These are phyloP conservation scores for Coranthus polyacanthus DNA, from an alignment of 2,797 vertebrate species.

Conservation along the genomic window DNA sequence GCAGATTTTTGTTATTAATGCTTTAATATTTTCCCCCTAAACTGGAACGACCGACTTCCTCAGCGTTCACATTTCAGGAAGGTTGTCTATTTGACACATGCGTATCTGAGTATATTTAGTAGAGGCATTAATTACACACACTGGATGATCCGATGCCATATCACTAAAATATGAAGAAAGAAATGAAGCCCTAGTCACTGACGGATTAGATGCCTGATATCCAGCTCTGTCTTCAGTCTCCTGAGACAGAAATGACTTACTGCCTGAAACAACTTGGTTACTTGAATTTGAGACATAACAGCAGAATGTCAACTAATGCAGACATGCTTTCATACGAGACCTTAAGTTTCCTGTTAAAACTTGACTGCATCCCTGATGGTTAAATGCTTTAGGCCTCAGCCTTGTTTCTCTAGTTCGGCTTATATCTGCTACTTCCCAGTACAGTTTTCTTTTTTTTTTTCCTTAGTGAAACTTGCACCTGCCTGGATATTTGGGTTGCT, in stretches of 20 bases:
- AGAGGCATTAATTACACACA: slow-evolving; percentile 28
- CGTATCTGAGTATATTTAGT: not conserved
- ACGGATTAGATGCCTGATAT: not conserved
- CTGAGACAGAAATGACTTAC: not conserved
- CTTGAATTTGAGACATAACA: slow-evolving; percentile 51
- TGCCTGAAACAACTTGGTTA: slow-evolving; percentile 38
- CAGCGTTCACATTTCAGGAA: not conserved
- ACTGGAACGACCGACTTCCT: not conserved
- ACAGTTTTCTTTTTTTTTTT: not conserved
- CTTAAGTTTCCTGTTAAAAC: slow-evolving; percentile 80
- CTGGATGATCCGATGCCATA: slow-evolving; percentile 15
- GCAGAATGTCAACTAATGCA: slow-evolving; percentile 55
- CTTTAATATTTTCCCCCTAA: slow-evolving; percentile 10
- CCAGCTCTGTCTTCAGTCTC: too few species aligned
- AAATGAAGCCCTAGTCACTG: not conserved
- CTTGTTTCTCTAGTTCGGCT: slow-evolving; percentile 35
- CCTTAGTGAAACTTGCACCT: slow-evolving; percentile 32
- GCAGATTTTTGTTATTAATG: slow-evolving; percentile 31
- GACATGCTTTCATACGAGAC: slow-evolving; percentile 46
- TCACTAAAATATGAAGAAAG: not conserved
- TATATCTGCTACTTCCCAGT: slow-evolving; percentile 27
- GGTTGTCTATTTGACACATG: not conserved
- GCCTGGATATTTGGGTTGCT: slow-evolving; percentile 23
- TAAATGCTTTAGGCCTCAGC: slow-evolving; percentile 64
- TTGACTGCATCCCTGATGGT: slow-evolving; percentile 69